Base-by-base conservation (phyloP, 64 coral and sea anemone species). In the Exaiptasia diaphana region DNA sequence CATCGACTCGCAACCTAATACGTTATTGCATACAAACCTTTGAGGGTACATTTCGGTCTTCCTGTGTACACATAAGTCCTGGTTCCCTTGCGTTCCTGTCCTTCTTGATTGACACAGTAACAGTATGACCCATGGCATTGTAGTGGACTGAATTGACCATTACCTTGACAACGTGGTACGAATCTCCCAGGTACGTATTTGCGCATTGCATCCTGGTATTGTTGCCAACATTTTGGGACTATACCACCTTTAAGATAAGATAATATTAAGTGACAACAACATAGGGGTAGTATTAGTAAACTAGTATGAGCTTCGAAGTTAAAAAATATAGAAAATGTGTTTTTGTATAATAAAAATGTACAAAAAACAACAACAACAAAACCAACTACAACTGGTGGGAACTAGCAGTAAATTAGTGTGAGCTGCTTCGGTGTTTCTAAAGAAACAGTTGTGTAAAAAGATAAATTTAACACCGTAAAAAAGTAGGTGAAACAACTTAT, bases 31-130 rank as follows among this genome's bases (percentile, higher is more conserved):
- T 46, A 67, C 83, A 32, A 29, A 92, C 90, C 84, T 79, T 60
- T 67, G 59, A 86, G 38, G 65, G 83, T 81, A 55, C 90, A 92
- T 53, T 40, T 71, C 7, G 90, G 90, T 53, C 67, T 60, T 26
- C 90, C 90, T 52, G 77, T 86, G 26, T 61, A 63, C 13, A 67
- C n/a, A 29, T 64, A 86, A 27, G 84, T 92, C 55, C 74, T 79
- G n/a, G 90, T 92, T 9, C 78, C 60, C 23, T 39, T 48, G 55
- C 86, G 69, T 69, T 92, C 82, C 45, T 67, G 65, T 73, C 90
- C 90, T 68, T 81, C n/a, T 35, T 10, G 74, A 54, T 92, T 63
- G 4, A 92, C 90, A 57, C 90, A 92, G 68, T 79, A 92, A 50
- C 83, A 92, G 32, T 80, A 86, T 10, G 67, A 67, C 27, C 70